Evolutionary conservation across 92 coral and sea anemone genomes (phyloP).

Genomic region (Palythoa heliodiscus): DNA sequence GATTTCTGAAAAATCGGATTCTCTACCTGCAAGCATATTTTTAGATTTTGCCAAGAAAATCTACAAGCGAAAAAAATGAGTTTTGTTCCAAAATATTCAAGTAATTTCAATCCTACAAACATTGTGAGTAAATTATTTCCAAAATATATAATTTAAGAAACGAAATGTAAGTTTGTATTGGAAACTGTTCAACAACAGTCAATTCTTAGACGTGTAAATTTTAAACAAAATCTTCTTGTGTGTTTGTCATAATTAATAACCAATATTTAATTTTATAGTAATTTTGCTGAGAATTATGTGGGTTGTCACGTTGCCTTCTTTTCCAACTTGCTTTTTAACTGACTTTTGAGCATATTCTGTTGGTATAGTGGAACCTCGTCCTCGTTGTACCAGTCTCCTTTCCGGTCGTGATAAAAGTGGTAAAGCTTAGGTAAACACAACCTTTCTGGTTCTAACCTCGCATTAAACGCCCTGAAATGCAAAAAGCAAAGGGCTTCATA

Average conservation of each 20-base stretch:
- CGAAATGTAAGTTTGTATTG: no score
- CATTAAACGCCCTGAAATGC: constrained; percentile 11
- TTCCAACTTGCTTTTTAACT: neutral
- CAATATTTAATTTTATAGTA: neutral
- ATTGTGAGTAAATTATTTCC: no score
- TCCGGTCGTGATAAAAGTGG: constrained; percentile 39
- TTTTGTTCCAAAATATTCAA: neutral
- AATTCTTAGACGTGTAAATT: no score
- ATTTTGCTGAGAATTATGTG: no score
- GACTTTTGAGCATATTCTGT: constrained; percentile 1
- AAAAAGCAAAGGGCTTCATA: neutral
- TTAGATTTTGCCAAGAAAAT: constrained; percentile 84
- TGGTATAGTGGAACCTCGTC: constrained; percentile 33
- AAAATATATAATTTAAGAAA: no score
- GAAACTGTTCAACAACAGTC: no score
- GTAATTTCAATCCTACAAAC: no score
- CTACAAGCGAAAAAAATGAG: constrained; percentile 85
- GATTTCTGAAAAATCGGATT: constrained; percentile 69
- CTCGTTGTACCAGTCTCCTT: constrained; percentile 43
- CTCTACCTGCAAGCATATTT: constrained; percentile 80
- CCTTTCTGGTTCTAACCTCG: constrained; percentile 28
- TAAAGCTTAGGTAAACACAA: constrained; percentile 30
- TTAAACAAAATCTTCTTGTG: no score
- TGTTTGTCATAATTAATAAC: neutral
- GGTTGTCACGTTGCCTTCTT: neutral